A percentile compares a stretch with the other conserved stretches of the same genome.
Evolutionary conservation across 2,888 invertebrate genomes (phyloP).

Genomic region (Nomada lathburiana): DNA sequence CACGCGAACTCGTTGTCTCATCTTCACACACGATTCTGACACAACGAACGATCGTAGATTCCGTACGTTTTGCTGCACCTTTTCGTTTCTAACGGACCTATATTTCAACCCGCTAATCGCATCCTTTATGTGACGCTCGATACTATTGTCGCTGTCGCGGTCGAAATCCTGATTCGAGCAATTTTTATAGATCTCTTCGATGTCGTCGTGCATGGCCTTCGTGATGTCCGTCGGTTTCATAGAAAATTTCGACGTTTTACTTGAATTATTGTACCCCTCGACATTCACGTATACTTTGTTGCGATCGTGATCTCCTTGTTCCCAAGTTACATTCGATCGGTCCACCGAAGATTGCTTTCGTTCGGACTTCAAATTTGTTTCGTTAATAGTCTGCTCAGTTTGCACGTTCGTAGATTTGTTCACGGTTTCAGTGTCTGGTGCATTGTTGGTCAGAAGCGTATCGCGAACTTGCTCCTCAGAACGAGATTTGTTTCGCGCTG

Average conservation of each 20-base stretch:
- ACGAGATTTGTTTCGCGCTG: not conserved
- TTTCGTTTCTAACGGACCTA: not conserved
- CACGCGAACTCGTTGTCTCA: slow-evolving; percentile 13
- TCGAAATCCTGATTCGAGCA: slow-evolving; percentile 61
- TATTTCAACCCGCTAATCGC: not conserved
- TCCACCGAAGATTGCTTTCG: not conserved
- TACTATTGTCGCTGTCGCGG: slow-evolving; percentile 64
- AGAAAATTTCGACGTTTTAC: not conserved
- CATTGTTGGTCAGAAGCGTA: not conserved
- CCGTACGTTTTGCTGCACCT: not conserved
- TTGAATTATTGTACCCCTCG: not conserved
- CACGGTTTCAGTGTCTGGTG: fast-evolving
- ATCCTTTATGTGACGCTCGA: not conserved
- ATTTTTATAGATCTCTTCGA: slow-evolving; percentile 57
- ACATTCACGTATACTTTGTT: not conserved
- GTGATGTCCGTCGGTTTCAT: not conserved
- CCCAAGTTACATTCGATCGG: too few species aligned
- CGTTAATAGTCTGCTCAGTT: not conserved
- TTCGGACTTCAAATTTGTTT: not conserved
- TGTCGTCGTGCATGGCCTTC: slow-evolving; percentile 4
- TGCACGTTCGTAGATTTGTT: not conserved
- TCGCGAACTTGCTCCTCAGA: not conserved
- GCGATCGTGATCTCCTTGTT: not conserved
- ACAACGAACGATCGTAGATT: slow-evolving; percentile 21
- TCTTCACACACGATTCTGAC: slow-evolving; percentile 15